Percentiles rank a stretch among this genome's conserved stretches.
These are phyloP conservation scores for Microctenopoma lineatum DNA, from an alignment of 2,797 vertebrate genomes.

Conservation along the genomic window DNA sequence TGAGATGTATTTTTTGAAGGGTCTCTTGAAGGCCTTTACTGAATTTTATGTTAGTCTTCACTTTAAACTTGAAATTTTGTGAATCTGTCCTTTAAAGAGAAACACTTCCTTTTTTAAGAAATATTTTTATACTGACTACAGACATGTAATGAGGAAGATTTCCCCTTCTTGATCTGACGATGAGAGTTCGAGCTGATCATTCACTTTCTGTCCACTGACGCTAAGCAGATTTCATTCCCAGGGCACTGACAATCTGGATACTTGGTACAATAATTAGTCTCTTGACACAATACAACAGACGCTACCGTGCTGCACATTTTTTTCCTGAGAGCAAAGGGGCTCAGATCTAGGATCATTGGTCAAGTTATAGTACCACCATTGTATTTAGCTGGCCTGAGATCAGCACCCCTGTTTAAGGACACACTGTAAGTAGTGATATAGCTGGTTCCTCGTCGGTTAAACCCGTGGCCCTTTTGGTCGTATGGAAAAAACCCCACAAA, in stretches of 20 bases:
- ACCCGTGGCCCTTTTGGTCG: conserved; percentile 50
- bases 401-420: conserved; percentile 49
- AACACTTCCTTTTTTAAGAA: not conserved
- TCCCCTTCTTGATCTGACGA: not conserved
- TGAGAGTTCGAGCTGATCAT: conserved; percentile 1
- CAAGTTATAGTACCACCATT: conserved; percentile 23
- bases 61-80: too few relatives aligned
- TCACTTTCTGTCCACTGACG: conserved; percentile 7
- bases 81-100: conserved; percentile 5
- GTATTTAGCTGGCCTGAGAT: conserved; percentile 45
- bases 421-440: conserved; percentile 45
- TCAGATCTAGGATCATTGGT: conserved; percentile 38
- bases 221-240: not conserved
- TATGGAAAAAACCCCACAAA: conserved; percentile 27
- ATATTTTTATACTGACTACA: conserved; percentile 4
- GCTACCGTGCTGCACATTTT: conserved; percentile 52
- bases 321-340: conserved; percentile 53
- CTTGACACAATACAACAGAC: conserved; percentile 50
- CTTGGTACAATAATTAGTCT: conserved; percentile 27
- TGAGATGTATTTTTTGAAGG: too few relatives aligned
- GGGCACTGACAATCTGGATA: conserved; percentile 12
- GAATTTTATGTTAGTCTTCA: too few relatives aligned
- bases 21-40: too few relatives aligned
- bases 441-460: conserved; percentile 55
- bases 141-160: not conserved